Percentiles rank a stretch among this genome's conserved stretches.
Conservation (phyloP, 2,888 invertebrate genomes). For the Stenurella melanura region DNA sequence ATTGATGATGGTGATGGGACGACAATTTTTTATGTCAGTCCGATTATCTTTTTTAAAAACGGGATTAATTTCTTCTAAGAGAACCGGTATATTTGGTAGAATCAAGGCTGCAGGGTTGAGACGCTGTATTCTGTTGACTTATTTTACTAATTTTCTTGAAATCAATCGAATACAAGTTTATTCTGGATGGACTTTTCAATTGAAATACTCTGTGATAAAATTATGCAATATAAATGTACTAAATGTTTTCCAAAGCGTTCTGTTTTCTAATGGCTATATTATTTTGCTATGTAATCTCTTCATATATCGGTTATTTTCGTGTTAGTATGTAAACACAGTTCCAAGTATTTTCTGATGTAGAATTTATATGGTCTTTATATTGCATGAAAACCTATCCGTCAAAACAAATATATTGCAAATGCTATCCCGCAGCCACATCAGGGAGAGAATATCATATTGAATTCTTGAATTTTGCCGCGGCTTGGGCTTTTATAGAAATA, state of each 20-base stretch:
- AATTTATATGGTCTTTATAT: background rate
- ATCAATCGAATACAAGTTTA: too few relatives aligned
- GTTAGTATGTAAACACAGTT: background rate
- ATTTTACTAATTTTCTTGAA: too few relatives aligned
- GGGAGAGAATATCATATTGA: background rate
- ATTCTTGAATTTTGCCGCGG: background rate
- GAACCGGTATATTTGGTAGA: too few relatives aligned
- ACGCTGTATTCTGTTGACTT: too few relatives aligned
- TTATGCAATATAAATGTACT: too few relatives aligned
- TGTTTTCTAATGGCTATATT: background rate
- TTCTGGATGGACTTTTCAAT: too few relatives aligned
- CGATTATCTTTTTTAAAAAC: too few relatives aligned
- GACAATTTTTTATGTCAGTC: too few relatives aligned
- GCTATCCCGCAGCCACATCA: background rate
- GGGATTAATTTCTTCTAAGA: too few relatives aligned
- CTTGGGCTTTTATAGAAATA: background rate
- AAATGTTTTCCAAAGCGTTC: background rate
- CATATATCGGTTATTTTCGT: background rate
- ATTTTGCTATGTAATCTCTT: background rate
- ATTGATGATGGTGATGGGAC: too few relatives aligned
- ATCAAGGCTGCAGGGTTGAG: too few relatives aligned
- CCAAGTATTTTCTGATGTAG: background rate
- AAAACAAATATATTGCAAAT: conserved; percentile 7
- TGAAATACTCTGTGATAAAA: too few relatives aligned
- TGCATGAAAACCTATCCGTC: conserved; percentile 3